Conservation (phyloP, 2,113 vertebrate genomes). For the Hypanus sabinus region DNA sequence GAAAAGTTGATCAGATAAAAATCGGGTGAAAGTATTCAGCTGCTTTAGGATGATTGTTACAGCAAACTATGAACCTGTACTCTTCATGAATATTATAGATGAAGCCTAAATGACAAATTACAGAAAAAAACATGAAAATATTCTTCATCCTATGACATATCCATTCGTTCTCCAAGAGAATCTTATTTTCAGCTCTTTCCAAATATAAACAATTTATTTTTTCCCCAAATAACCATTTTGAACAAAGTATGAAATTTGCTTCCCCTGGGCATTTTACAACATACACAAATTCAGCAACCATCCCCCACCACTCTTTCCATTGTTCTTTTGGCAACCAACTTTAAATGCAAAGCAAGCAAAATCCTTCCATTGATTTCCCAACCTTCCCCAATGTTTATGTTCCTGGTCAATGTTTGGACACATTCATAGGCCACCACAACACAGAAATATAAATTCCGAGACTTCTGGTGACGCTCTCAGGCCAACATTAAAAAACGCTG, state of each 20-base stretch:
- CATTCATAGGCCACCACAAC: too few species aligned
- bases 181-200: neutral
- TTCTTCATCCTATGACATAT: neutral
- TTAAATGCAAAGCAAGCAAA: neutral
- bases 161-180: neutral
- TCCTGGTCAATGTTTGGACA: neutral
- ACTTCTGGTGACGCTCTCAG: too few species aligned
- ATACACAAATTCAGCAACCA: neutral
- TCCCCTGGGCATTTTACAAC: neutral
- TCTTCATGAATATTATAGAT: neutral
- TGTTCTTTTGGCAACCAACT: neutral
- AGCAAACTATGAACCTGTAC: neutral
- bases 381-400: neutral
- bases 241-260: neutral
- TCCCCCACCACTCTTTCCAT: neutral
- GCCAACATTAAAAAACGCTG: neutral
- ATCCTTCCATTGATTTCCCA: neutral
- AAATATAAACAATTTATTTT: too few species aligned
- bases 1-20: neutral
- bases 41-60: neutral
- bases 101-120: neutral
- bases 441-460: neutral
- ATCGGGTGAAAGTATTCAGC: neutral
- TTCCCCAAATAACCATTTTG: neutral
- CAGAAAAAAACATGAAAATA: neutral